Conservation (phyloP, 2,113 vertebrate species). For the Urocolius indicus region DNA sequence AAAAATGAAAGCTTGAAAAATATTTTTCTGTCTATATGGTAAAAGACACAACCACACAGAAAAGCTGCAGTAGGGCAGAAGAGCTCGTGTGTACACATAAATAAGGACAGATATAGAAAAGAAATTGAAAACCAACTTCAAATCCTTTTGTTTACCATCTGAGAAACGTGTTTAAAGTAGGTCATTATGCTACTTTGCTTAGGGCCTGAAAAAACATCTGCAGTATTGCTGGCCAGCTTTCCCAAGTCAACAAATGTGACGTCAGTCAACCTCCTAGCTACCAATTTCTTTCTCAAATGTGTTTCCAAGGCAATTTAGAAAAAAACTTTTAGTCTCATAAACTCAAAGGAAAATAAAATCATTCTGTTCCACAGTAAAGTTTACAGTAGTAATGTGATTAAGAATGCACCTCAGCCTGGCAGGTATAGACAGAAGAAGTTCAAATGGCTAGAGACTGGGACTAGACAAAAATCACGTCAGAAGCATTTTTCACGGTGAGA, state of each 20-base stretch:
- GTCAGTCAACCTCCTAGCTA: neutral
- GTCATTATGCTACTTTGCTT: neutral
- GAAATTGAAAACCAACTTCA: neutral
- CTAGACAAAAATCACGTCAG: neutral
- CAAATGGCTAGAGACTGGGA: neutral
- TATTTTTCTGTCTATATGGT: neutral
- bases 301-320: neutral
- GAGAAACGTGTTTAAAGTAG: neutral
- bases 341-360: neutral
- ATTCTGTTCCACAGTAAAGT: neutral
- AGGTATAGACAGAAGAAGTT: neutral
- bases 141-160: neutral
- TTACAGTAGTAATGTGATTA: neutral
- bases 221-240: neutral
- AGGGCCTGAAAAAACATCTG: neutral
- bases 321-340: neutral
- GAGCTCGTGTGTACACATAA: neutral
- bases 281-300: neutral
- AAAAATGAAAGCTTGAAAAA: neutral
- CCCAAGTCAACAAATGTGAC: accelerated
- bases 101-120: neutral
- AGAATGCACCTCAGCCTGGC: neutral
- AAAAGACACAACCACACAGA: neutral
- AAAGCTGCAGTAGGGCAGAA: accelerated
- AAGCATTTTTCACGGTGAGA: neutral